Base-by-base conservation (phyloP, 37 sponge, comb jelly and placozoan species). In the Aphrocallistes beatrix region DNA sequence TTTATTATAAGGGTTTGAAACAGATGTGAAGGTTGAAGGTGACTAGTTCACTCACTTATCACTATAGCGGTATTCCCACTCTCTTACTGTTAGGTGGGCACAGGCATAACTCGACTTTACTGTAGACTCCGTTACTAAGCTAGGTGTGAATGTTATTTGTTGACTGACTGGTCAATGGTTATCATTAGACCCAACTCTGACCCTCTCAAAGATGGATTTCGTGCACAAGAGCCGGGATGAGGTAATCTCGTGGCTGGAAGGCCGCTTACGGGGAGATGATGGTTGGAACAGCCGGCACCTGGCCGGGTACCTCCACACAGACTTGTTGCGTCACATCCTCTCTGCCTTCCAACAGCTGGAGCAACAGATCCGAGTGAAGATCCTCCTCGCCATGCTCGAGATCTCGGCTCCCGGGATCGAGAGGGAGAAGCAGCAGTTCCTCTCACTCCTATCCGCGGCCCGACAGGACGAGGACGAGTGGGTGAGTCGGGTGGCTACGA, bases 391-490 rank as follows among this genome's bases (percentile, higher is more conserved):
- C 3, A 60, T 60, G 75, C 75, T 60, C 28, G 75, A 60, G 75
- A 13, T 13, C 25, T 60, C 75, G 25, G 34, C 75, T 1, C 75
- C 34, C 28, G 75, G 10, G 75, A 25, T 60, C 3, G 17, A 60
- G 34, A 19, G 75, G 3, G 75, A 60, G 28, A 3, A 30, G 3
- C 28, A 60, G 25, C 75, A 19, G 17, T 60, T 60, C 75, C 3
- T 30, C 3, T 3, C 25, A 6, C 75, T 60, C 75, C 75, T 60
- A 30, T 3, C 75, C 34, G 28, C n/a, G 34, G 75, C 75, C 3
- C 25, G 75, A 60, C 75, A 60, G 75, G 75, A 60, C 34, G 75
- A 60, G 34, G 75, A 60, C 75, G 75, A 60, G 75, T 60, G 75
- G 75, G 75, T 60, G 28, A 60, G 75, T 13, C 25, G 34, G 34